Evolutionary conservation across 1,140 invertebrate species (phyloP).

Genomic region (Drosophila quadrilineata): DNA sequence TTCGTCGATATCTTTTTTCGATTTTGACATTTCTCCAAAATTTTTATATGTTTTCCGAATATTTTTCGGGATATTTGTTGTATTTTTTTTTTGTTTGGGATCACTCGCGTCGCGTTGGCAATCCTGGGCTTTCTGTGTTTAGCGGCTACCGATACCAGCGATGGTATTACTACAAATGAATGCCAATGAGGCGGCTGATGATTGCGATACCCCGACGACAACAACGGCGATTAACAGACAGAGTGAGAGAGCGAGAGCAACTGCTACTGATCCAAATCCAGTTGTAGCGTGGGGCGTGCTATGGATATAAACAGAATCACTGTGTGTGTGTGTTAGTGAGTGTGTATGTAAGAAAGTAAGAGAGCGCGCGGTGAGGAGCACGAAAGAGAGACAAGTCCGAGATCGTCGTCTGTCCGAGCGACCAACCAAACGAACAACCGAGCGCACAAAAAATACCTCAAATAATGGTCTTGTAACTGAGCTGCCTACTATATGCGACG

Average conservation of each 20-base stretch:
- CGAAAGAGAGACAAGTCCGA: too few relatives aligned
- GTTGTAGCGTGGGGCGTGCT: constrained; percentile 48
- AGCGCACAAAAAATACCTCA: constrained; percentile 73
- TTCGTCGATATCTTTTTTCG: neutral
- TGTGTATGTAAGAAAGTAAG: too few relatives aligned
- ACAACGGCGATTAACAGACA: constrained; percentile 43
- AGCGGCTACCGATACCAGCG: constrained; percentile 18
- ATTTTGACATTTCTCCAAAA: neutral
- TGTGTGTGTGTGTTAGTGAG: too few relatives aligned
- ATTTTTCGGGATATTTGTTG: constrained; percentile 4
- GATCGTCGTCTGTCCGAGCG: too few relatives aligned
- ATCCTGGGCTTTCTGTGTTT: constrained; percentile 9
- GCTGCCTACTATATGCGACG: constrained; percentile 67
- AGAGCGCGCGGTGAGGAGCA: constrained; percentile 29
- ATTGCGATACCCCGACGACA: constrained; percentile 60
- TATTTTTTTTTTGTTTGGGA: neutral
- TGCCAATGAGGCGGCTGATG: constrained; percentile 63
- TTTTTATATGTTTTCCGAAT: neutral
- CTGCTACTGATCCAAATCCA: constrained; percentile 52
- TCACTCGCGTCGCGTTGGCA: too few relatives aligned
- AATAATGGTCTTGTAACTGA: constrained; percentile 80
- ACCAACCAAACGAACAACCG: constrained; percentile 63
- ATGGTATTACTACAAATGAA: constrained; percentile 51
- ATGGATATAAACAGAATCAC: constrained; percentile 66
- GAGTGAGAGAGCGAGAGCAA: constrained; percentile 30